A percentile compares a stretch with the other conserved stretches of the same genome.
These are phyloP conservation scores for Ylistrum balloti DNA, from an alignment of 1,140 invertebrate genomes.

Conservation along the genomic window DNA sequence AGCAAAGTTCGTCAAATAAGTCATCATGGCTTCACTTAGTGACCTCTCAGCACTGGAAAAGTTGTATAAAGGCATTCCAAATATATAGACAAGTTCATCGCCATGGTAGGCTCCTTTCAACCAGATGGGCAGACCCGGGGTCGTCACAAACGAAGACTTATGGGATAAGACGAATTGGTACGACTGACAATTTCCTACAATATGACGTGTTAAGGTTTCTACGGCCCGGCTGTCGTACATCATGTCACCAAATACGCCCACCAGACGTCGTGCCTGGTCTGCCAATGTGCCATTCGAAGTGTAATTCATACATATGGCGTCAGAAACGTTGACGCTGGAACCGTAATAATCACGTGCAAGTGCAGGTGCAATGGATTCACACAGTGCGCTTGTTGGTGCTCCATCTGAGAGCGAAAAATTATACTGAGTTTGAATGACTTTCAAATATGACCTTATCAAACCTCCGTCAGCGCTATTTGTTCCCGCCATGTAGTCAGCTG, in stretches of 20 bases:
- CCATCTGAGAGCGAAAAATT: slow-evolving; percentile 55
- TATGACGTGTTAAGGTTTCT: slow-evolving; percentile 54
- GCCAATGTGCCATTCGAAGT: neutral
- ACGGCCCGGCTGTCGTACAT: slow-evolving; percentile 61
- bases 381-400: slow-evolving; percentile 59
- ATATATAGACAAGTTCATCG: slow-evolving; percentile 61
- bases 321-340: slow-evolving; percentile 10
- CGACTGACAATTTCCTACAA: neutral
- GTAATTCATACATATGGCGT: slow-evolving; percentile 61
- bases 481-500: slow-evolving; percentile 64
- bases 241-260: slow-evolving; percentile 62
- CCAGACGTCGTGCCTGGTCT: slow-evolving; percentile 59
- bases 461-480: slow-evolving; percentile 62
- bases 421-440: slow-evolving; percentile 48
- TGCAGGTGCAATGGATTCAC: slow-evolving; percentile 53
- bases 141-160: neutral
- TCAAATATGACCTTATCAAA: slow-evolving; percentile 53
- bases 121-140: slow-evolving; percentile 44
- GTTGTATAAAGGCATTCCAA: slow-evolving; percentile 41
- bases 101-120: slow-evolving; percentile 62
- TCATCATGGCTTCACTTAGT: slow-evolving; percentile 94
- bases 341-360: slow-evolving; percentile 57
- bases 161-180: slow-evolving; percentile 65
- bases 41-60: slow-evolving; percentile 86
- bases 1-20: slow-evolving; percentile 96